Evolutionary conservation across 2,888 invertebrate genomes (phyloP).

Genomic region (Melanophora roralis): DNA sequence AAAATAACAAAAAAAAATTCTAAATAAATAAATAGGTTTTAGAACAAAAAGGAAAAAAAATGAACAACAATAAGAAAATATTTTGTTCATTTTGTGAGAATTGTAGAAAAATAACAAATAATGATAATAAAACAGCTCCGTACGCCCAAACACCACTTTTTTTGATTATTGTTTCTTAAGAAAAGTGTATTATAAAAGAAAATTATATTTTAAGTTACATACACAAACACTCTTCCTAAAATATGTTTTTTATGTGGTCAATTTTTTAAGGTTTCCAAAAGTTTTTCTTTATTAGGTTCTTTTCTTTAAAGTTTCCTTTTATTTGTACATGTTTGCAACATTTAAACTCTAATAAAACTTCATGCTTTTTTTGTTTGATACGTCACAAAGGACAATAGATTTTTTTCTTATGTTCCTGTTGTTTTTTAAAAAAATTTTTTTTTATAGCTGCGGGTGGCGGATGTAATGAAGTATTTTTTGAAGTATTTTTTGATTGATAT

Average conservation of each 20-base stretch:
- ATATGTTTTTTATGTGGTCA: not conserved
- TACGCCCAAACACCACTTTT: constrained; percentile 11
- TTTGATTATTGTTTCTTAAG: not conserved
- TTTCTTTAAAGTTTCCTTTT: not conserved
- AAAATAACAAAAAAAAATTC: constrained; percentile 20
- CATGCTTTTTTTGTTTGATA: constrained; percentile 5
- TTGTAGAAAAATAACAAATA: not conserved
- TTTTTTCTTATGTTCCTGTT: not conserved
- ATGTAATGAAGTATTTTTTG: constrained; percentile 26
- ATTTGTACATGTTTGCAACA: not conserved
- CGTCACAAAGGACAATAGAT: not conserved
- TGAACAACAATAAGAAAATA: not conserved
- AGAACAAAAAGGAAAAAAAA: not conserved
- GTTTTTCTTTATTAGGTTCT: not conserved
- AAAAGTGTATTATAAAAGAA: not conserved
- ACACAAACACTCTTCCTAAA: constrained; percentile 35
- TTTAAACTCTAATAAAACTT: constrained; percentile 24
- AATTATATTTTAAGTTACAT: constrained; percentile 41
- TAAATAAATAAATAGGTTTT: constrained; percentile 25
- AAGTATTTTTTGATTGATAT: too few relatives aligned
- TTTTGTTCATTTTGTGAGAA: constrained; percentile 9
- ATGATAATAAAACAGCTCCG: not conserved
- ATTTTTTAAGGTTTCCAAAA: not conserved
- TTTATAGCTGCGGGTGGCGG: not conserved
- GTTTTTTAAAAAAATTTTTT: too few relatives aligned